A percentile compares a stretch with the other conserved stretches of the same genome.
These are phyloP conservation scores for Parnassius smintheus DNA, from an alignment of 2,888 invertebrate species.

Conservation along the genomic window DNA sequence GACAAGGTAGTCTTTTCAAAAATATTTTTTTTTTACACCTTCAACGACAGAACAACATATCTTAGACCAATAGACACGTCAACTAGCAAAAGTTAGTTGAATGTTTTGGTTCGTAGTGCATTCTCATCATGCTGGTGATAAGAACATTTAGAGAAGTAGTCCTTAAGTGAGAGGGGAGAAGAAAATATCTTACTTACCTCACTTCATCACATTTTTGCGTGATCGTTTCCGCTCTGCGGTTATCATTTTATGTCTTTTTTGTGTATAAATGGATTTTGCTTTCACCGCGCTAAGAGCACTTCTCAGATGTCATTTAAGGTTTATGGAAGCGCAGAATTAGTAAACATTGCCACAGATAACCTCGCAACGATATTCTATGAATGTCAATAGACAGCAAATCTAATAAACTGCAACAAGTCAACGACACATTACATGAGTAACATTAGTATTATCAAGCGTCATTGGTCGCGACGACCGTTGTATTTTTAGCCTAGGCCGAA, in stretches of 20 bases:
- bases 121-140: no score
- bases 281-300: slow-evolving; percentile 8
- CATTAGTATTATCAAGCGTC: slow-evolving; percentile 77
- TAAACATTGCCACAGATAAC: slow-evolving; percentile 39
- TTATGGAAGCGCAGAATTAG: slow-evolving; percentile 28
- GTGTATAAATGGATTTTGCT: background rate
- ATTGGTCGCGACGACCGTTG: slow-evolving; percentile 57
- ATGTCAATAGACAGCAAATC: slow-evolving; percentile 49
- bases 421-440: slow-evolving; percentile 69
- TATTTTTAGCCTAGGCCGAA: slow-evolving; percentile 79
- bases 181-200: no score
- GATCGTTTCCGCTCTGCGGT: background rate
- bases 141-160: no score
- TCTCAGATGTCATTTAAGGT: slow-evolving; percentile 10
- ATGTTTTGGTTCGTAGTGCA: no score
- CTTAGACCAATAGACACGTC: no score
- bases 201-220: no score
- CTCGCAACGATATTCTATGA: slow-evolving; percentile 35
- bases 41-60: no score
- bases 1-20: no score
- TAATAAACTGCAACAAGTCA: slow-evolving; percentile 71
- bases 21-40: no score
- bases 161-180: no score
- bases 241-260: background rate
- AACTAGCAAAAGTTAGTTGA: no score